Evolutionary conservation across 2,888 invertebrate genomes (phyloP), one percentile per base, ranked within the genome.

Genomic region (Dione juno): DNA sequence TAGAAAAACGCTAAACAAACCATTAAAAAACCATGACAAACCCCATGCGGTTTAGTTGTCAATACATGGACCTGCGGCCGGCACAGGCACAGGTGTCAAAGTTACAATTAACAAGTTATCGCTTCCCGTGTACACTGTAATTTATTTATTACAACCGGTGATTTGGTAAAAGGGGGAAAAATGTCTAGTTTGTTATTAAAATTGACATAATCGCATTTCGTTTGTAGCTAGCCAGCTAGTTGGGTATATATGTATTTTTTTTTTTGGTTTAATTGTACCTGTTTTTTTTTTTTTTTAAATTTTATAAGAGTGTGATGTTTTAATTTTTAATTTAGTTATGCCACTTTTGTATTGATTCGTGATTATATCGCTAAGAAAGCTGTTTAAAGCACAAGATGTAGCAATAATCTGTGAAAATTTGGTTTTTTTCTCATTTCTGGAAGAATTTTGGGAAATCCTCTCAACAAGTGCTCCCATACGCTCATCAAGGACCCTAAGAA

Each of bases 101-200:
- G 78, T 85, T 80, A 77, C 83, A 87, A 92, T 92, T 92, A 91
- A 75, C 90, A 83, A 88, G 77, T 91, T 91, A 86, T 86, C 91
- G 82, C 89, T 86, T 89, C 87, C 89, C 82, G 82, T 80, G 70
- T 69, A 74, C 71, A 65, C 70, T 74, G 73, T 77, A 75, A 82
- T 84, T 82, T 74, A 37, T 67, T 69, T 63, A 65, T 67, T 71
- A 71, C 63, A 70, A 70, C 67, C 61, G 53, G 43, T 35, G 41
- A 50, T 58, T 71, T 59, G 52, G 58, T 28, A 74, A 72, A 77
- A 74, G 68, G 76, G 79, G 80, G 43, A 40, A 66, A 58, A 64
- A 64, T 21, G n/a, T 28, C 11, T 61, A 35, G 11, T 61, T 61
- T 50, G 48, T 50, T 50, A 63, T 63, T 64, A 37, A 50, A 64